Base-by-base conservation (phyloP, 2,888 invertebrate species). In the Hymenopus coronatus region DNA sequence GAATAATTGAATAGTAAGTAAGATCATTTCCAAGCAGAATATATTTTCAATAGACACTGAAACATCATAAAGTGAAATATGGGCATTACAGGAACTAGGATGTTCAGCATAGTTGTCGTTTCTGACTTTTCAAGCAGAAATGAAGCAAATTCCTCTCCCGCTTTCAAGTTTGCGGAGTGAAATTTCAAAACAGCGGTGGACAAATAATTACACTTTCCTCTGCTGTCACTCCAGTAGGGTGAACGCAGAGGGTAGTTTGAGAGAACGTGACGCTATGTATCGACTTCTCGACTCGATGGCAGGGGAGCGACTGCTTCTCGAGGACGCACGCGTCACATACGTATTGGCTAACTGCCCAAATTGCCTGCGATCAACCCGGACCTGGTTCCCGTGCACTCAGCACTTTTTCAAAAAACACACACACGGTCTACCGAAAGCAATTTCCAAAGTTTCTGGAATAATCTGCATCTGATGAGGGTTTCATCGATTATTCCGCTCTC, bases 391-490 rank as follows among this genome's bases (percentile, higher is more conserved):
- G 54, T 70, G 25, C 54, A 33, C 8, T 84, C 84, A 84, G 84
- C 84, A 84, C 84, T 33, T 33, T 83, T 84, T 84, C 33, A 85
- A 46, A 85, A 46, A 85, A 85, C 85, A 85, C 85, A 84, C 33
- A 70, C 84, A 84, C 20, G 15, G 33, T 33, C 12, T 33, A 84
- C 84, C 30, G 20, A n/a, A 84, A 84, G 33, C 54, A 70, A 70
- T 70, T 70, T 70, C 25, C 54, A 70, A 70, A 70, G 54, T 70
- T 70, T 70, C 54, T 15, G 54, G 54, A 70, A 70, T 70, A 70
- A 70, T 70, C 54, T 70, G 54, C 54, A 70, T 70, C 54, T 70
- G 54, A 70, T 70, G 54, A 70, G 20, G 54, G 54, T 70, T 70
- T 70, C 54, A 70, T 70, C 54, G 54, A 70, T 70, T 70, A 70